A percentile compares a stretch with the other conserved stretches of the same genome.
phyloP scores from a whole-genome alignment of 2,797 vertebrate genomes.

The Hippopotamyrus pictus region DNA sequence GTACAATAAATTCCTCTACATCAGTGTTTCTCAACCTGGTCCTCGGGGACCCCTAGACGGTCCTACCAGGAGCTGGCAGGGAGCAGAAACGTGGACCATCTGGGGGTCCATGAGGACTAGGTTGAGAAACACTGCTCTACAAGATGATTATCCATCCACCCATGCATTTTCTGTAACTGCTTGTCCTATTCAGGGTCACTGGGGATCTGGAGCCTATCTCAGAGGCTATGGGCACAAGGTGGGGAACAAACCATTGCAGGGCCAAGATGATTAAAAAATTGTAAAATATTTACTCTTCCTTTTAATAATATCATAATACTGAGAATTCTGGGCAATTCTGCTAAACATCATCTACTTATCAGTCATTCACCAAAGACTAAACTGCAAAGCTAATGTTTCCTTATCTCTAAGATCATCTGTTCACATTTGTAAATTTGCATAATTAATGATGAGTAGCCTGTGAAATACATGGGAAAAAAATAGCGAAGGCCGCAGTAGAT shows the following conservation, averaged over 20 bases:
- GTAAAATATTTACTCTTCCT: background rate
- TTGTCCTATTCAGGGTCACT: background rate
- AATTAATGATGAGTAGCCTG: background rate
- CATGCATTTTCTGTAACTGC: background rate
- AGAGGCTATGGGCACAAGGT: background rate
- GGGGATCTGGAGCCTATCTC: background rate
- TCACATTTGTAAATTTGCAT: background rate
- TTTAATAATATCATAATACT: background rate
- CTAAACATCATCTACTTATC: background rate
- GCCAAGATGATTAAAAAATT: background rate
- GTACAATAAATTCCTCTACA: background rate
- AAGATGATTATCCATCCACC: background rate
- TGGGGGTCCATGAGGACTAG: background rate
- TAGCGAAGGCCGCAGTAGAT: background rate
- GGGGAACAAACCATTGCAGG: background rate
- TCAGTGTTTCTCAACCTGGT: background rate
- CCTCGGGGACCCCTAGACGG: background rate
- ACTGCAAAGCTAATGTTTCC: background rate
- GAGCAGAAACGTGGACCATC: background rate
- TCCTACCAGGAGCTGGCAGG: background rate
- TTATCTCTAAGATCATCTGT: background rate
- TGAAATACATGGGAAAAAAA: constrained; percentile 14
- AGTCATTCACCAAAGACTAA: background rate
- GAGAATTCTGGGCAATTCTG: background rate
- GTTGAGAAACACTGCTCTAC: background rate